These are phyloP conservation scores for Drosophila putrida DNA, from an alignment of 2,888 invertebrate genomes.

Conservation along the genomic window DNA sequence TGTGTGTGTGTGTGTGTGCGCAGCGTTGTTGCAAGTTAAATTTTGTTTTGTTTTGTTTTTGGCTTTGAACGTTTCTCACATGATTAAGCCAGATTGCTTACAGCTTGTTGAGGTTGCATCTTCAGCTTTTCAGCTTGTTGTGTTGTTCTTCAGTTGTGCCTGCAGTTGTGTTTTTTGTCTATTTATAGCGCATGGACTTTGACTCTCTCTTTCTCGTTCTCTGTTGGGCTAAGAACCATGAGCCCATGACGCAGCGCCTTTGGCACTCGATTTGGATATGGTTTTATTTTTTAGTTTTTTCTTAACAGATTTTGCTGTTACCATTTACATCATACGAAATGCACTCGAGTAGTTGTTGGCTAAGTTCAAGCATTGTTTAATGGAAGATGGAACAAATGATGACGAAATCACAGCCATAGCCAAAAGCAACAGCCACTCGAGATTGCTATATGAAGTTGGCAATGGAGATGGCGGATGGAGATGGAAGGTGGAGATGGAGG, in stretches of 20 bases:
- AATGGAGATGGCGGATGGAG: constrained; percentile 3
- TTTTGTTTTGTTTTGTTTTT: constrained; percentile 43
- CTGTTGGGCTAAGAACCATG: constrained; percentile 37
- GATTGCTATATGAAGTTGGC: constrained; percentile 19
- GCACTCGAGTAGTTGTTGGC: constrained; percentile 54
- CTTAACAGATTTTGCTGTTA: constrained; percentile 39
- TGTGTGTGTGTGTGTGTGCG: constrained; percentile 41
- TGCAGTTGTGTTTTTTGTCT: constrained; percentile 63
- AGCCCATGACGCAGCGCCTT: constrained; percentile 71
- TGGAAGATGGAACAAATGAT: constrained; percentile 32
- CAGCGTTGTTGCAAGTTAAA: constrained; percentile 47
- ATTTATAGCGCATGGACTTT: constrained; percentile 75
- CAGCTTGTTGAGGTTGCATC: constrained; percentile 50
- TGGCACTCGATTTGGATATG: constrained; percentile 18
- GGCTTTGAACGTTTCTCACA: constrained; percentile 73
- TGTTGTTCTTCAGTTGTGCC: constrained; percentile 20
- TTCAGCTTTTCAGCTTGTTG: constrained; percentile 20
- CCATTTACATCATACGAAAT: constrained; percentile 59
- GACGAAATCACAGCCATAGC: constrained; percentile 67
- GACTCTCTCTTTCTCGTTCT: constrained; percentile 37
- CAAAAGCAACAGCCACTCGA: constrained; percentile 43
- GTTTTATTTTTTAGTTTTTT: not conserved
- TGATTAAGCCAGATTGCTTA: constrained; percentile 81
- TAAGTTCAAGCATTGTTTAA: constrained; percentile 71
- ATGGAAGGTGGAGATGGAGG: constrained; percentile 6